Evolutionary conservation across 2,113 vertebrate genomes (phyloP), one percentile per base, ranked within the genome.

Genomic region (Motacilla alba): DNA sequence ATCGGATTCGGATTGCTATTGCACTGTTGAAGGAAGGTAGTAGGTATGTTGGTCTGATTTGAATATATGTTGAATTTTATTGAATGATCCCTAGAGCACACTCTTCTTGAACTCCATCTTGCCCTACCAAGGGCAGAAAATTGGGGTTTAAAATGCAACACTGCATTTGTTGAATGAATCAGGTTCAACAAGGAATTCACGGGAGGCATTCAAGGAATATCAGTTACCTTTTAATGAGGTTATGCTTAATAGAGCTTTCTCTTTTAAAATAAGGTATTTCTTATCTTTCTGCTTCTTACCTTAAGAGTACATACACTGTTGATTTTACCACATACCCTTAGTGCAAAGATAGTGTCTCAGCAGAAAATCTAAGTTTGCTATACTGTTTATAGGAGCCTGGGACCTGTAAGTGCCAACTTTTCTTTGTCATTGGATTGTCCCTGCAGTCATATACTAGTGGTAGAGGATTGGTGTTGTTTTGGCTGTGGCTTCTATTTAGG

Each of bases 1-100:
- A 97, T 53, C 98, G 99, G 80, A 98, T 99, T 64, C 97, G 97
- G 18, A 97, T 99, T 50, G 98, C 99, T 58, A 98, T 99, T 77
- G 97, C 98, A 37, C 96, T 99, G 70, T 93, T 99, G 88, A 98
- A 99, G 95, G 99, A 99, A 96, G 99, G 99, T 46, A 99, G 99
- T 98, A 99, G 97, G 99, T 99, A 96, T 93, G 98, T 72, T 69
- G 82, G 33, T 50, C 55, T 80, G n/a, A 78, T n/a, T 67, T 88
- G 26, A 55, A 39, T 63, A 5, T 16, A 41, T 19, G 64, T 75
- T 72, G 6, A 43, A 75, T 77, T 64, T 64, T 62, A 20, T 69
- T 87, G 55, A 33, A 30, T n/a, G 20, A 33, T 62, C 37, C 50
- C 23, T 66, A 43, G 30, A 12, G 7, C 64, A 52, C 21, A 12